Base-by-base conservation (phyloP, 2,888 invertebrate genomes). In the Drosophila greeni region DNA sequence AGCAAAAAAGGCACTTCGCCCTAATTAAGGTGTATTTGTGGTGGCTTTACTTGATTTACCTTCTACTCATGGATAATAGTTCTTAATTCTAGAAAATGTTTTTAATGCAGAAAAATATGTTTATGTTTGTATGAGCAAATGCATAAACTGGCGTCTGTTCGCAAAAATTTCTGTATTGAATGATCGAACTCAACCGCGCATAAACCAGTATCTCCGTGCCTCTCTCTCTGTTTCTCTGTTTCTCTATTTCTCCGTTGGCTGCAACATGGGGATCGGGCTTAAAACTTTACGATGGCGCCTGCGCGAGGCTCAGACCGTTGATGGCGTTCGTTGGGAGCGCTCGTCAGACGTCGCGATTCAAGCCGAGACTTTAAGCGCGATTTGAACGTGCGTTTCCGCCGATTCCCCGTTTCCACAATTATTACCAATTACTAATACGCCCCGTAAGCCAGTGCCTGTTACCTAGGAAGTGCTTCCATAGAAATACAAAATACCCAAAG, bases 221-320 rank as follows among this genome's bases (percentile, higher is more conserved):
- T 29, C 11, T 29, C 29, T 11, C 23, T 29, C 11, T 29, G 11
- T 11, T 5, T 23, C 29, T 29, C 11, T 8, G 33, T 2, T 49
- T 37, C 20, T 59, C 16, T 43, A 26, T 37, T 33, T 37, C 47
- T 31, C 18, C 2, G 29, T 18, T 45, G 20, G 20, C 31, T 47
- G 18, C 45, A 18, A 45, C 9, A 47, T 20, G 31, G 45, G 26
- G 7, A 43, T 26, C 16, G 26, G 71, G 60, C 67, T 80, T 84
- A 74, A 84, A 82, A 82, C 70, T 69, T 34, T 53, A 66, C 47
- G 68, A 49, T 66, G 52, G 75, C 69, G 73, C 72, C 70, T 68
- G 67, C 72, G 77, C 79, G 67, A 71, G 70, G 76, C 74, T 82
- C 84, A 84, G 76, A 85, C 76, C 74, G 84, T 84, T 74, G 75